Conservation (phyloP, 2,797 vertebrate genomes). For the Gastrophryne carolinensis region DNA sequence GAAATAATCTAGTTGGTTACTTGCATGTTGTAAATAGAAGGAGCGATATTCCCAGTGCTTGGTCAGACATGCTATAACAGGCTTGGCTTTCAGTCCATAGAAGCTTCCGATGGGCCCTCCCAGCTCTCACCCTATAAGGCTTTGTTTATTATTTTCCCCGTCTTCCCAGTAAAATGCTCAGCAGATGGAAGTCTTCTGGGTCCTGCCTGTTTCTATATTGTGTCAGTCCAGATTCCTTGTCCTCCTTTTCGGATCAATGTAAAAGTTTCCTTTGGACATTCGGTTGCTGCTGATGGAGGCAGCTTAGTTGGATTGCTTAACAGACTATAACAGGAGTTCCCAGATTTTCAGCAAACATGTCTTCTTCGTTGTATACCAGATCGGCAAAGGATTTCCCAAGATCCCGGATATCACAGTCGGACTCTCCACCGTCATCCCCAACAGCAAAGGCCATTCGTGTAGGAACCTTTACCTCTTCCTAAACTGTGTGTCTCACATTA, state of each 20-base stretch:
- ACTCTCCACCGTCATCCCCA: constrained; percentile 88
- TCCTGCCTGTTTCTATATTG: neutral
- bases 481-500: neutral
- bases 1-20: neutral
- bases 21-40: neutral
- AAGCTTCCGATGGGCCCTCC: neutral
- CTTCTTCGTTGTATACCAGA: constrained; percentile 88
- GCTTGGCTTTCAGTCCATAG: neutral
- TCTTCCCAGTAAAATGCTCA: constrained; percentile 11
- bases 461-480: constrained; percentile 10
- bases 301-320: neutral
- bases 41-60: neutral
- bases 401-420: constrained; percentile 87
- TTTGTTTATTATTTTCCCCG: constrained; percentile 9
- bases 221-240: too few relatives aligned
- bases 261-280: neutral
- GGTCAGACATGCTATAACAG: neutral
- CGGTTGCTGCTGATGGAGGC: neutral
- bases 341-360: constrained; percentile 57
- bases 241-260: neutral
- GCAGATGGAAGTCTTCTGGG: neutral
- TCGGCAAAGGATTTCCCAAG: constrained; percentile 85
- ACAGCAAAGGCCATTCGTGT: constrained; percentile 82
- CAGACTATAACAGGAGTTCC: neutral
- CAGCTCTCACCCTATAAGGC: constrained; percentile 38